Percentiles rank a stretch among this genome's conserved stretches.
Evolutionary conservation across 2,113 vertebrate species (phyloP).

Genomic region (Ochotona princeps): DNA sequence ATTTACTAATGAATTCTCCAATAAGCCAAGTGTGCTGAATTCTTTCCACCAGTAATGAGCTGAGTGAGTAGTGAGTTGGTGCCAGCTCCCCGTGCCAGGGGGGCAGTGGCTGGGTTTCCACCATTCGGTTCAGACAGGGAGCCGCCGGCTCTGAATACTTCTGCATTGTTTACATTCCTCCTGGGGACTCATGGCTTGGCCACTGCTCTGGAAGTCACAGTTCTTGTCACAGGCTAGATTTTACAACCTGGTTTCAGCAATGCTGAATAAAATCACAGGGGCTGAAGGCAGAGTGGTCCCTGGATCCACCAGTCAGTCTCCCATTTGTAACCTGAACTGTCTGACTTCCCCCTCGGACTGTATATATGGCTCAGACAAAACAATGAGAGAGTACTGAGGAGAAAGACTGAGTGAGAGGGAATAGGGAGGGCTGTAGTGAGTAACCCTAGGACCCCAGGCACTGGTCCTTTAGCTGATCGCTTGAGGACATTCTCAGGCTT

Average conservation of each 20-base stretch:
- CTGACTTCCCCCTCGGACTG: neutral
- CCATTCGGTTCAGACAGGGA: neutral
- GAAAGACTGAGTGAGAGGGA: neutral
- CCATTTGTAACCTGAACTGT: neutral
- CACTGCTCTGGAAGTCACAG: constrained; percentile 37
- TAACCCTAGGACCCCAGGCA: neutral
- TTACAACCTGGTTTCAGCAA: neutral
- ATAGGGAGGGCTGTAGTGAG: neutral
- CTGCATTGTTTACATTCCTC: constrained; percentile 58
- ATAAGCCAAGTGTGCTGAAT: neutral
- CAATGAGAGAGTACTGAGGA: neutral
- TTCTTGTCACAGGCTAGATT: constrained; percentile 3
- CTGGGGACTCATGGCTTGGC: neutral
- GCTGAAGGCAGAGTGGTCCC: neutral
- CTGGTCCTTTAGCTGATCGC: neutral
- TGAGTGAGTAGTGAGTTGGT: neutral
- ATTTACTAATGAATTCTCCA: constrained; percentile 44
- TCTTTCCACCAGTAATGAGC: neutral
- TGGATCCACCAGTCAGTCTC: neutral
- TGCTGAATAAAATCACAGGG: neutral
- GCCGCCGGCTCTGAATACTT: constrained; percentile 45
- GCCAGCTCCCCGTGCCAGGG: neutral
- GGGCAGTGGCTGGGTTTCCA: neutral
- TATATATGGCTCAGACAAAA: neutral
- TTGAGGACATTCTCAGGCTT: neutral